These are phyloP conservation scores for Oreochromis niloticus DNA, from an alignment of 2,113 vertebrate genomes.

Conservation along the genomic window DNA sequence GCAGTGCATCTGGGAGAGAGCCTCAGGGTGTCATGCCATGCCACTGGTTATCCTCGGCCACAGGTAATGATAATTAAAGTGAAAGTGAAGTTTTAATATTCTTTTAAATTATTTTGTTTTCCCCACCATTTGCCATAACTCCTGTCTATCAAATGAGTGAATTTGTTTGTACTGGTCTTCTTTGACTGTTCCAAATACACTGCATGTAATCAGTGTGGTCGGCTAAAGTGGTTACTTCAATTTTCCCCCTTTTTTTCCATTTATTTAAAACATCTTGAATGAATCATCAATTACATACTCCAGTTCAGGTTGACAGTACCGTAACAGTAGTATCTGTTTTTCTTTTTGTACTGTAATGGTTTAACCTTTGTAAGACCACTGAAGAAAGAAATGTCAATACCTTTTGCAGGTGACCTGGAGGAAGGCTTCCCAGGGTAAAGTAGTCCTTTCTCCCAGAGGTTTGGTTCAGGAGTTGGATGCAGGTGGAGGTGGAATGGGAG, in stretches of 20 bases:
- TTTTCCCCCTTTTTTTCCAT: not conserved
- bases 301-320: not conserved
- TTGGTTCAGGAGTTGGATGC: conserved; percentile 69
- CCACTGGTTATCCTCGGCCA: conserved; percentile 86
- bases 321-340: not conserved
- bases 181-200: not conserved
- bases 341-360: not conserved
- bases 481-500: not conserved
- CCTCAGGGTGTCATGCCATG: conserved; percentile 83
- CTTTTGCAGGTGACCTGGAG: conserved; percentile 79
- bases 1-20: conserved; percentile 81
- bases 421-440: conserved; percentile 74
- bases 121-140: not conserved
- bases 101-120: not conserved
- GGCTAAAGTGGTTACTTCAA: not conserved
- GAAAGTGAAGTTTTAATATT: not conserved
- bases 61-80: conserved; percentile 38
- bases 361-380: not conserved
- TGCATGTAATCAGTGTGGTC: not conserved
- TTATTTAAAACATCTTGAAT: not conserved
- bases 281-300: not conserved
- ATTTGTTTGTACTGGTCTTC: not conserved
- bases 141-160: not conserved
- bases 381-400: not conserved
- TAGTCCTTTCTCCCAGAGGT: conserved; percentile 59